These are phyloP conservation scores for Bombus turneri DNA, from an alignment of 1,140 invertebrate genomes.

Conservation along the genomic window DNA sequence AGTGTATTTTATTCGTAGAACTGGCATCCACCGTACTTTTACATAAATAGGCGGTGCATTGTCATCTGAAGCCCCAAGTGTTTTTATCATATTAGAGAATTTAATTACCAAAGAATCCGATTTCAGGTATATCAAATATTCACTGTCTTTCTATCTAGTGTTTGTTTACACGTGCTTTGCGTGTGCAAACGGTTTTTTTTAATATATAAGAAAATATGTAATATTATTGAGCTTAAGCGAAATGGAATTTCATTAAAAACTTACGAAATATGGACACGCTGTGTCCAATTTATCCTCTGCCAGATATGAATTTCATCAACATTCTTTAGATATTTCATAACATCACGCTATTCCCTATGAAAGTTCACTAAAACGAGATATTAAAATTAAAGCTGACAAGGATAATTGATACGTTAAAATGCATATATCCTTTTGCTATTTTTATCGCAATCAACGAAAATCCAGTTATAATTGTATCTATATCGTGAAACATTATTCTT, in stretches of 20 bases:
- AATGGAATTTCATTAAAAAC: slow-evolving; percentile 33
- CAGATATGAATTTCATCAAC: slow-evolving; percentile 19
- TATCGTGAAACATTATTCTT: no score
- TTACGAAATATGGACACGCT: neutral
- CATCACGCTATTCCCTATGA: neutral
- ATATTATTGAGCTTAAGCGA: no score
- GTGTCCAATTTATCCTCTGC: slow-evolving; percentile 11
- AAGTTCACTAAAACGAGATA: slow-evolving; percentile 3
- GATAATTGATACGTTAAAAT: neutral
- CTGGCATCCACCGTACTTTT: neutral
- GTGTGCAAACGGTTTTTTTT: neutral
- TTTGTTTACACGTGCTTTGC: neutral
- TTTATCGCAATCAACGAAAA: no score
- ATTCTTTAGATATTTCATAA: slow-evolving; percentile 27
- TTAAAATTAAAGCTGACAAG: slow-evolving; percentile 18
- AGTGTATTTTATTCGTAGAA: neutral
- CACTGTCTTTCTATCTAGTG: no score
- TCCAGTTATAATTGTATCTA: no score
- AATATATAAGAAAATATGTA: no score
- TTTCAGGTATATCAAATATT: slow-evolving; percentile 1
- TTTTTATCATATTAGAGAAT: slow-evolving; percentile 36
- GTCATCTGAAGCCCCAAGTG: neutral
- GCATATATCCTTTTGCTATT: no score
- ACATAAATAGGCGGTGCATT: slow-evolving; percentile 7
- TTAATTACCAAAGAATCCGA: slow-evolving; percentile 22